phyloP scores from a whole-genome alignment of 2,888 invertebrate species.

The Chamaedrilus cognettii region DNA sequence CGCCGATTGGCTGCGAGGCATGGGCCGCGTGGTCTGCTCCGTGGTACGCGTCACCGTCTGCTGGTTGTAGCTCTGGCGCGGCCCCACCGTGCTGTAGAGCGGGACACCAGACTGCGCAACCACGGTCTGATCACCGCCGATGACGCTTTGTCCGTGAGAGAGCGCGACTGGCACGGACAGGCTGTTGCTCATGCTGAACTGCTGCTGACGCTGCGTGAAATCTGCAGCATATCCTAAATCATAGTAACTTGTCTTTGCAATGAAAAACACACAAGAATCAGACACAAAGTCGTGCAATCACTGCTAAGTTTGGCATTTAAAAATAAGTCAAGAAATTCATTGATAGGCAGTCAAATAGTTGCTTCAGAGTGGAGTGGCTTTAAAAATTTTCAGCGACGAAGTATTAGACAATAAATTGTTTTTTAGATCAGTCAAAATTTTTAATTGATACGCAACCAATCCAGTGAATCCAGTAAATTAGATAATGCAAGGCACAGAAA shows the following conservation, averaged over 20 bases:
- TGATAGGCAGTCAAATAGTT: too few species aligned
- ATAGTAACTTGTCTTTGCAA: too few species aligned
- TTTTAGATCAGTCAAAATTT: too few species aligned
- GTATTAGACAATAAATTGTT: too few species aligned
- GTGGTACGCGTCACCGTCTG: background rate
- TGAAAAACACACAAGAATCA: too few species aligned
- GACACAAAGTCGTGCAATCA: too few species aligned
- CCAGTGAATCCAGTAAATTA: too few species aligned
- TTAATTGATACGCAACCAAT: too few species aligned
- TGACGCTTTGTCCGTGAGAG: conserved; percentile 4
- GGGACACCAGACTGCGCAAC: background rate
- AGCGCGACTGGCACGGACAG: conserved; percentile 14
- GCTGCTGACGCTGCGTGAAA: conserved; percentile 4
- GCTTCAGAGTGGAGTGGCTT: too few species aligned
- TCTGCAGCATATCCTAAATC: too few species aligned
- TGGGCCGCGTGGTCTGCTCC: background rate
- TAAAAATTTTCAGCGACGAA: too few species aligned
- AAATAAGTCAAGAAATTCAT: background rate
- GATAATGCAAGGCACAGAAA: too few species aligned
- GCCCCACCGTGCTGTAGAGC: background rate
- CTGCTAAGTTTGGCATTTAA: background rate
- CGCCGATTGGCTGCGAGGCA: background rate
- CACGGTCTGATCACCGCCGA: background rate
- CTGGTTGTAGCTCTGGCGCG: background rate
- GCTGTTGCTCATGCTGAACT: conserved; percentile 2